Conservation (phyloP, 2,888 invertebrate species). For the Eretmocerus hayati region DNA sequence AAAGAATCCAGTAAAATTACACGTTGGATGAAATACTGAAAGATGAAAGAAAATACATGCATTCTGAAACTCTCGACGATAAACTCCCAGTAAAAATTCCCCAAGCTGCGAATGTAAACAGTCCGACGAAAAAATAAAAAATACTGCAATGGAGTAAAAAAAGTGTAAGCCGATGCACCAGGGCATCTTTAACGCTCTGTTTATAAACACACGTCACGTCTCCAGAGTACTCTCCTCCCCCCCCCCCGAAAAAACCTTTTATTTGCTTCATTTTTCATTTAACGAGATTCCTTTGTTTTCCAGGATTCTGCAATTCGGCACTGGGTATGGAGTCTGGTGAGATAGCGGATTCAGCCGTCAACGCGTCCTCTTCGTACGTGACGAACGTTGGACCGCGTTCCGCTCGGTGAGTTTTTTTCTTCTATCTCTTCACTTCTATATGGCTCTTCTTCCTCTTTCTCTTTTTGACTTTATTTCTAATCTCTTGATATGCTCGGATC, state of each 20-base stretch:
- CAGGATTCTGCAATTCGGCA: constrained; percentile 57
- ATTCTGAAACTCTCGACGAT: too few relatives aligned
- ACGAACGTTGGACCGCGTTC: constrained; percentile 62
- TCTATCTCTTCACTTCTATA: too few relatives aligned
- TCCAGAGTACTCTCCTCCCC: background rate
- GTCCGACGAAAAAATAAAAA: too few relatives aligned
- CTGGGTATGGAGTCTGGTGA: constrained; percentile 68
- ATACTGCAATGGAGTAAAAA: background rate
- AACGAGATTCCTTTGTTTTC: constrained; percentile 28
- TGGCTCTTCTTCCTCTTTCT: too few relatives aligned
- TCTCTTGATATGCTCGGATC: too few relatives aligned
- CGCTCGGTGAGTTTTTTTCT: constrained; percentile 54
- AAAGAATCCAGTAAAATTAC: too few relatives aligned
- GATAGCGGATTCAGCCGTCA: constrained; percentile 62
- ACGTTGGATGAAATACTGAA: too few relatives aligned
- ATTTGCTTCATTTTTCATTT: background rate
- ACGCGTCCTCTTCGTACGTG: constrained; percentile 66
- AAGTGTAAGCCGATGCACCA: background rate
- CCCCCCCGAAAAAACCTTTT: background rate
- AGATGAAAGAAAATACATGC: too few relatives aligned
- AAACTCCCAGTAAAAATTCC: too few relatives aligned
- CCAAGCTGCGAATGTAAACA: too few relatives aligned
- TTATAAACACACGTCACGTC: background rate
- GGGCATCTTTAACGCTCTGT: background rate
- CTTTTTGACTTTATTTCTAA: too few relatives aligned